Percentiles rank a stretch among this genome's conserved stretches.
Evolutionary conservation across 1,140 invertebrate genomes (phyloP).

Genomic region (Brachionus calyciflorus): DNA sequence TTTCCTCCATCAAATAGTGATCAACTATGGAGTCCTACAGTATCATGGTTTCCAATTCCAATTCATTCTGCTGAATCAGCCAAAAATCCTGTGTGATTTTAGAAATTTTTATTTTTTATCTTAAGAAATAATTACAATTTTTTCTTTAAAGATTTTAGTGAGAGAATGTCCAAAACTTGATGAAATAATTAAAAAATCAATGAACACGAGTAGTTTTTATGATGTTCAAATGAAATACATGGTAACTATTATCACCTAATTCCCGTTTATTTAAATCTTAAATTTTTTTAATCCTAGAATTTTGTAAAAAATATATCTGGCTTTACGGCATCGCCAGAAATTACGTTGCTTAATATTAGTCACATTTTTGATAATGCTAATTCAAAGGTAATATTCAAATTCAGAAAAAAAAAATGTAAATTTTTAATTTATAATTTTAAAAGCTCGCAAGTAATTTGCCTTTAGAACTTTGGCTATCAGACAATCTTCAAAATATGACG

Average conservation of each 20-base stretch:
- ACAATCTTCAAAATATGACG: background rate
- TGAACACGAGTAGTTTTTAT: background rate
- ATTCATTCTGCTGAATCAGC: constrained; percentile 13
- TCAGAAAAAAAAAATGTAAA: background rate
- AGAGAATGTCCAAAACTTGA: background rate
- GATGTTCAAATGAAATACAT: background rate
- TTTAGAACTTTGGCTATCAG: constrained; percentile 3
- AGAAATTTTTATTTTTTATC: background rate
- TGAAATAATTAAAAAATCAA: background rate
- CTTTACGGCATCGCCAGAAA: background rate
- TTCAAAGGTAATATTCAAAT: background rate
- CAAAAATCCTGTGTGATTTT: background rate
- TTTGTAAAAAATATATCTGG: constrained; percentile 24
- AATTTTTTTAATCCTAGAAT: background rate
- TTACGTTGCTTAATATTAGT: background rate
- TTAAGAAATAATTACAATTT: background rate
- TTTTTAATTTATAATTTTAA: background rate
- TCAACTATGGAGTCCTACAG: constrained; percentile 32
- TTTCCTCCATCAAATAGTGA: constrained; percentile 38
- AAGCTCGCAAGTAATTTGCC: constrained; percentile 3
- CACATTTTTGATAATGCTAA: constrained; percentile 18
- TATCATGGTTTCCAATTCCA: constrained; percentile 42
- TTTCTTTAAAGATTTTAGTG: background rate
- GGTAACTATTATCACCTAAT: background rate
- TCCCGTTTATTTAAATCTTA: background rate